Base-by-base conservation (phyloP, 2,113 vertebrate species). In the Serinus canaria region DNA sequence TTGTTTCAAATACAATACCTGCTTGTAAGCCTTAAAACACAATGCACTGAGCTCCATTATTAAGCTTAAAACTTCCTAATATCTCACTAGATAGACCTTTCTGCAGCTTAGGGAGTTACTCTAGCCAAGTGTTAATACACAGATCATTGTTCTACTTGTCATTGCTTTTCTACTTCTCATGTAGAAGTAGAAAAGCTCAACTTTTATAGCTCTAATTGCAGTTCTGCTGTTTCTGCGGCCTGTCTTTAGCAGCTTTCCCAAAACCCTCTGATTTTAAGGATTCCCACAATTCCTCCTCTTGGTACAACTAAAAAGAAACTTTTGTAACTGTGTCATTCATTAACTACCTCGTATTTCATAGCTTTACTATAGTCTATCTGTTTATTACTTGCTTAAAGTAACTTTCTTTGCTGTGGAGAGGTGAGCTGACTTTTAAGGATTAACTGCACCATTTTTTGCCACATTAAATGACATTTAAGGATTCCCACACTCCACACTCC, bases 251-350 rank as follows among this genome's bases (percentile, higher is more conserved):
- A 59, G 23, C 56, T 59, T 35, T 35, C 56, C n/a, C n/a, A 35
- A 59, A 59, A 59, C 56, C 22, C n/a, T 59, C 56, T 59, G 56
- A 59, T 35, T 35, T 59, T 35, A 59, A 35, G 22, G 15, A 24
- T 59, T 35, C 50, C 50, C 50, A 52, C 50, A 52, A 28, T 52
- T 52, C 10, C 22, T 7, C 15, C 33, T 35, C 56, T 59, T 3
- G 4, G 14, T 24, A 35, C n/a, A 35, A 59, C n/a, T 35, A 11
- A 59, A 35, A 17, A 16, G 3, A 7, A 59, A 17, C 58, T 35
- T 59, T 24, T 3, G 3, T 25, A 8, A 59, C 15, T 0, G 0
- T 35, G 23, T 59, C 5, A 6, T 59, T 59, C 16, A 24, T 59
- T 35, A 59, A 35, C 56, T 59, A 35, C n/a, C 56, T 59, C 24